Evolutionary conservation across 2,113 vertebrate species (phyloP).

Genomic region (Alexandromys fortis): DNA sequence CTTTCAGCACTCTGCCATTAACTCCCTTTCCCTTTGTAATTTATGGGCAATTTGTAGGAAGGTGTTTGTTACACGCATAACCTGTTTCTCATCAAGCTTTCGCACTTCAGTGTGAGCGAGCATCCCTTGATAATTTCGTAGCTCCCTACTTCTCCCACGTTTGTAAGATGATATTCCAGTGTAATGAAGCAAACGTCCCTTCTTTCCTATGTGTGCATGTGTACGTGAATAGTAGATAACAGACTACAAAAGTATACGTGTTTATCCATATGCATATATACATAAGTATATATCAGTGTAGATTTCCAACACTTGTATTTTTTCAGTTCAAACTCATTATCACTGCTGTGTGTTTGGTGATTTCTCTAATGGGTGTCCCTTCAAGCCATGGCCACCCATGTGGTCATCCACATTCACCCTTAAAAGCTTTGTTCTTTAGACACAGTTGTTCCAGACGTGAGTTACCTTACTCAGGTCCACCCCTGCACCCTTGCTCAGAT

Average conservation of each 20-base stretch:
- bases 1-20: too few relatives aligned
- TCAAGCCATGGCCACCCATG: too few relatives aligned
- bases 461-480: not conserved
- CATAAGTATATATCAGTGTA: too few relatives aligned
- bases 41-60: not conserved
- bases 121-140: not conserved
- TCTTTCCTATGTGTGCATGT: not conserved
- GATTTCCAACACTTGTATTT: not conserved
- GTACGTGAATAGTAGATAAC: fast-evolving
- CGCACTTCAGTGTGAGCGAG: not conserved
- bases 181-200: not conserved
- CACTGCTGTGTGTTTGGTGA: not conserved
- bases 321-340: not conserved
- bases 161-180: not conserved
- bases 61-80: too few relatives aligned
- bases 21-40: not conserved
- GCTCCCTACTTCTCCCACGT: too few relatives aligned
- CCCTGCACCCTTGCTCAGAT: not conserved
- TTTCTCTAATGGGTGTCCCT: too few relatives aligned
- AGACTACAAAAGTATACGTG: not conserved
- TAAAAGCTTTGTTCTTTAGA: not conserved
- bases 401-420: not conserved
- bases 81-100: not conserved
- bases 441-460: not conserved
- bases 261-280: fast-evolving